Percentiles rank a stretch among this genome's conserved stretches.
These are phyloP conservation scores for Halichoeres trimaculatus DNA, from an alignment of 2,113 vertebrate genomes.

Conservation along the genomic window DNA sequence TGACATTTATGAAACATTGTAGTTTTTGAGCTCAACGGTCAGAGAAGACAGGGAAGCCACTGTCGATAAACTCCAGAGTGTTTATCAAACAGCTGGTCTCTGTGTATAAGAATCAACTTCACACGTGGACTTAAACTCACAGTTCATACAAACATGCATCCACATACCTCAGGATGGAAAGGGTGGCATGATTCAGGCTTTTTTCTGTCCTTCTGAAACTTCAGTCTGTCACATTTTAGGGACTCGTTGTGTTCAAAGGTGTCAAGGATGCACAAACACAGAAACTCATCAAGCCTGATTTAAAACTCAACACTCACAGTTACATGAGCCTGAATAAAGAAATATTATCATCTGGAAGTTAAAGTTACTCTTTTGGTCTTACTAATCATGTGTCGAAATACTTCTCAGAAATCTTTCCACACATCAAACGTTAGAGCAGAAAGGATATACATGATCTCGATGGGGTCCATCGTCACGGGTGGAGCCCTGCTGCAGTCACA, in stretches of 20 bases:
- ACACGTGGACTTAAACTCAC: background rate
- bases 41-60: background rate
- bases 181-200: conserved; percentile 97
- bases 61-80: background rate
- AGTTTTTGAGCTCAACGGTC: too few species aligned
- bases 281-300: background rate
- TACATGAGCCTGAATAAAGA: background rate
- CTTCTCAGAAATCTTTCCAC: background rate
- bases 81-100: background rate
- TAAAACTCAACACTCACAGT: background rate
- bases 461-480: conserved; percentile 95
- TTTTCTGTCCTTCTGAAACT: conserved; percentile 96
- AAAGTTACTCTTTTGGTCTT: background rate
- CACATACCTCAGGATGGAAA: conserved; percentile 92
- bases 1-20: too few species aligned
- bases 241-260: conserved; percentile 96
- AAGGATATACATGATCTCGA: conserved; percentile 99
- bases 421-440: background rate
- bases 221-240: conserved; percentile 95
- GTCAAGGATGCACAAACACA: conserved; percentile 85
- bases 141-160: background rate
- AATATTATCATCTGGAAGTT: background rate
- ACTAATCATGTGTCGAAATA: background rate
- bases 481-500: conserved; percentile 90
- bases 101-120: background rate